These are phyloP conservation scores for Morphnarchus princeps DNA, from an alignment of 2,113 vertebrate species.

Conservation along the genomic window DNA sequence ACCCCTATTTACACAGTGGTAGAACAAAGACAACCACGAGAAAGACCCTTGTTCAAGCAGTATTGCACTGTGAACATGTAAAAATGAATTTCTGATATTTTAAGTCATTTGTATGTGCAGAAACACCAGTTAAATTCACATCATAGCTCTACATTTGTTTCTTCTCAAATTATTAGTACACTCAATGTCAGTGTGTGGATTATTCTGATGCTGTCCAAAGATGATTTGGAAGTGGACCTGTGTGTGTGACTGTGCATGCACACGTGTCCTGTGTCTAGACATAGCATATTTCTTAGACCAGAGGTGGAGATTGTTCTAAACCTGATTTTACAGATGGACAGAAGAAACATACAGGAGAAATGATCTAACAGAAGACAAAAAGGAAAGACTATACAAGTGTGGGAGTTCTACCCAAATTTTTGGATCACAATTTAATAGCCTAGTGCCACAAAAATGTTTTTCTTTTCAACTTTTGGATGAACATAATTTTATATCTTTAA, in stretches of 20 bases:
- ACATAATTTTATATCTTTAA: not conserved
- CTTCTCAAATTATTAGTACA: not conserved
- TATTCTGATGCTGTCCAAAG: not conserved
- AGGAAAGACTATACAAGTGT: not conserved
- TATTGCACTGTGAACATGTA: not conserved
- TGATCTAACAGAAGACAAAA: not conserved
- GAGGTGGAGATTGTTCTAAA: not conserved
- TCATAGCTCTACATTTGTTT: not conserved
- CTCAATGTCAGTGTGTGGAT: not conserved
- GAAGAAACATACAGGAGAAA: not conserved
- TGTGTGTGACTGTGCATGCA: not conserved
- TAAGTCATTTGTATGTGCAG: not conserved
- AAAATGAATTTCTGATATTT: not conserved
- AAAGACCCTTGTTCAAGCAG: not conserved
- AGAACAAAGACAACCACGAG: not conserved
- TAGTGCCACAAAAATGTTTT: not conserved
- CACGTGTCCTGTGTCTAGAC: accelerated
- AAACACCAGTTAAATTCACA: not conserved
- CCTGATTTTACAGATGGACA: not conserved
- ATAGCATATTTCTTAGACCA: not conserved
- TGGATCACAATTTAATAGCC: not conserved
- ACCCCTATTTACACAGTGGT: accelerated
- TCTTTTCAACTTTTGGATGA: not conserved
- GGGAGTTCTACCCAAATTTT: not conserved
- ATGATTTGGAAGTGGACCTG: not conserved